Conservation (phyloP, 2,113 vertebrate species). For the Ictalurus punctatus region DNA sequence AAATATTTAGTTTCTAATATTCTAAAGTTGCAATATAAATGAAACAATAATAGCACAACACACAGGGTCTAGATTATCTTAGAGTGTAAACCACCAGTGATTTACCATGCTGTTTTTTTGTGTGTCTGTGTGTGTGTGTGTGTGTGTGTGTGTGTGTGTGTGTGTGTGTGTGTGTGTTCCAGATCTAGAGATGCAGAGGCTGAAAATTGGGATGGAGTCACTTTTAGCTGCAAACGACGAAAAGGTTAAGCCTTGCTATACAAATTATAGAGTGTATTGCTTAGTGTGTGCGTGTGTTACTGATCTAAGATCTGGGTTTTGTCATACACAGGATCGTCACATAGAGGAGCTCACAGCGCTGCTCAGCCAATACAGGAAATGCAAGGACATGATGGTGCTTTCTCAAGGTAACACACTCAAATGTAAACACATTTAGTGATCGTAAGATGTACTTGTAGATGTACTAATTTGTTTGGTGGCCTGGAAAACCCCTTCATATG, state of each 20-base stretch:
- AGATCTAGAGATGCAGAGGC: constrained; percentile 91
- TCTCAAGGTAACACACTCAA: constrained; percentile 63
- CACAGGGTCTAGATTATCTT: neutral
- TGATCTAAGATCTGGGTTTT: neutral
- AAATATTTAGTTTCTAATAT: neutral
- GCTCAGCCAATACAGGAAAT: constrained; percentile 82
- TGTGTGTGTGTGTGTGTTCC: constrained; percentile 40
- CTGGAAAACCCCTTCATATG: no score
- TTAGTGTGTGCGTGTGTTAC: neutral
- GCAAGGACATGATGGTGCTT: constrained; percentile 75
- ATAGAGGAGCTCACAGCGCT: constrained; percentile 88
- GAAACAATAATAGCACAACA: neutral
- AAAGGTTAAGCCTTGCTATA: constrained; percentile 75
- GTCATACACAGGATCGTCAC: constrained; percentile 79
- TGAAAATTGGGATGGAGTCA: constrained; percentile 92
- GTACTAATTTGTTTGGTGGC: no score
- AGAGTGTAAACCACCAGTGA: neutral
- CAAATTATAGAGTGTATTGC: neutral
- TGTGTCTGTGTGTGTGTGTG: neutral
- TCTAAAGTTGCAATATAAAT: neutral
- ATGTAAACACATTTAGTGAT: neutral
- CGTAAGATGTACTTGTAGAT: no score
- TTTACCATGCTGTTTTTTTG: neutral
- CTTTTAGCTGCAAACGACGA: constrained; percentile 89
- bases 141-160: neutral